phyloP scores from a whole-genome alignment of 2,113 vertebrate species.

The Coryphaenoides rupestris region DNA sequence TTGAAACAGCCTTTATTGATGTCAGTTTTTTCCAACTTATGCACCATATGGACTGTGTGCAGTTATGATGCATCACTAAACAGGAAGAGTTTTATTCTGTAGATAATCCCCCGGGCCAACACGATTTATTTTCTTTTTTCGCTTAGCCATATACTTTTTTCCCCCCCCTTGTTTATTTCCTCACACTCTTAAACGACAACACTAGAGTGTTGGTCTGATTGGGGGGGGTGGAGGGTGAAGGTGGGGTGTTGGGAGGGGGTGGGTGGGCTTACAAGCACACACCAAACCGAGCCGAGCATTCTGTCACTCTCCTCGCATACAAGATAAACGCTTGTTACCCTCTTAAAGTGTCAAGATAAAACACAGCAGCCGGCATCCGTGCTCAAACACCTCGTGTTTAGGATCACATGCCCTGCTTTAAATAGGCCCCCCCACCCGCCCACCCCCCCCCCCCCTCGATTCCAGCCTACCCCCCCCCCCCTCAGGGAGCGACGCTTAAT shows the following conservation, averaged over 20 bases:
- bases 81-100: not conserved
- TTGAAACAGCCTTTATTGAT: too few species aligned
- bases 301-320: slow-evolving; percentile 59
- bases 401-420: slow-evolving; percentile 39
- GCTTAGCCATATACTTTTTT: too few species aligned
- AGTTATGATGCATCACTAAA: too few species aligned
- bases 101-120: slow-evolving; percentile 43
- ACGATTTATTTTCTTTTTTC: slow-evolving; percentile 42
- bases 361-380: slow-evolving; percentile 44
- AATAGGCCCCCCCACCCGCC: slow-evolving; percentile 31
- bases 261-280: slow-evolving; percentile 37
- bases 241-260: too few species aligned
- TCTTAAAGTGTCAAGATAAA: slow-evolving; percentile 68
- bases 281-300: slow-evolving; percentile 59
- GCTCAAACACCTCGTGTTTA: slow-evolving; percentile 57
- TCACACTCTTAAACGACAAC: slow-evolving; percentile 41
- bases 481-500: slow-evolving; percentile 45
- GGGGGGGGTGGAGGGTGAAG: slow-evolving; percentile 18
- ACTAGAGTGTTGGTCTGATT: slow-evolving; percentile 58
- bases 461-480: not conserved
- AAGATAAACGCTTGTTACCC: slow-evolving; percentile 72
- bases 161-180: too few species aligned
- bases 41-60: too few species aligned
- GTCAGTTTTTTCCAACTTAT: too few species aligned
- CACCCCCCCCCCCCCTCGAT: slow-evolving; percentile 23